Evolutionary conservation across 2,797 vertebrate genomes (phyloP).

Genomic region (Neosilurus mollespiculum): DNA sequence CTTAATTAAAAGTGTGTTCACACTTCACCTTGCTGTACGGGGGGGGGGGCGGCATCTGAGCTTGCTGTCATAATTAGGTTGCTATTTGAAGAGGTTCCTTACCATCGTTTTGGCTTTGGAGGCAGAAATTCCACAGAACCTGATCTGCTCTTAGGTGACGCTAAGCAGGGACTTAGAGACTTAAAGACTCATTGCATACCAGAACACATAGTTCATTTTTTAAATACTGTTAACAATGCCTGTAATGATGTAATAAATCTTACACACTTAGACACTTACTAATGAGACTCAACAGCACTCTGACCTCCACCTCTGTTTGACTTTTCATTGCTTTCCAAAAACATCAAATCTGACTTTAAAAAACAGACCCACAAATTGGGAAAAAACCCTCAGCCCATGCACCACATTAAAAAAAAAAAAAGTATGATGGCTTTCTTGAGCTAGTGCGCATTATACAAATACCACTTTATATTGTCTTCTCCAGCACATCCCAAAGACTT

Average conservation of each 20-base stretch:
- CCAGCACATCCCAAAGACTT: too few relatives aligned
- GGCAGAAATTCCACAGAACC: background rate
- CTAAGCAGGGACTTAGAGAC: background rate
- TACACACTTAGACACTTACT: background rate
- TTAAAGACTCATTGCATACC: background rate
- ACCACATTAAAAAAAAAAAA: too few relatives aligned
- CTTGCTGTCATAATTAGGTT: background rate
- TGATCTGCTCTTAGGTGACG: background rate
- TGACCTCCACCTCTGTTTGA: background rate
- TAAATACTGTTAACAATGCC: background rate
- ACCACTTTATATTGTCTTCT: too few relatives aligned
- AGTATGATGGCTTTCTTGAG: too few relatives aligned
- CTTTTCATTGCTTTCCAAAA: background rate
- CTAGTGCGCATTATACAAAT: too few relatives aligned
- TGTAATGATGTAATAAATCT: background rate
- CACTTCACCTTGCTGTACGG: slow-evolving; percentile 22
- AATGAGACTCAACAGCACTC: background rate
- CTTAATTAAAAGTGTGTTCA: slow-evolving; percentile 26
- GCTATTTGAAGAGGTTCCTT: background rate
- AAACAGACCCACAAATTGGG: too few relatives aligned
- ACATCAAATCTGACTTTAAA: background rate
- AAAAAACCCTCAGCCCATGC: too few relatives aligned
- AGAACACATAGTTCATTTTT: background rate
- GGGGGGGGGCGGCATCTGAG: background rate
- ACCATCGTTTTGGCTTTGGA: background rate